Evolutionary conservation across 2,888 invertebrate species (phyloP).

Genomic region (Atrina japonica): DNA sequence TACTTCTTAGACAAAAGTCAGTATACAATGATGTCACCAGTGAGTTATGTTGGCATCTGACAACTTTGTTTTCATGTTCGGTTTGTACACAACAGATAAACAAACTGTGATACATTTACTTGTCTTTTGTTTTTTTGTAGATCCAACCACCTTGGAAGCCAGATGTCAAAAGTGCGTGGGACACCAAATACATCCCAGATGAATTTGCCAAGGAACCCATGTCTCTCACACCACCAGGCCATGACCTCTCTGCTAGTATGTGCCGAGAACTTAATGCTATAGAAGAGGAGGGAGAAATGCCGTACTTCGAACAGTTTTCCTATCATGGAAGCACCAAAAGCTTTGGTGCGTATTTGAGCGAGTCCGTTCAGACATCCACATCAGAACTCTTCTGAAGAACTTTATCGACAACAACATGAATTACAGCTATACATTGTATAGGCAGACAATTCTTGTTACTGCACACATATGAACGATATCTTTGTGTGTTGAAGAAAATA

Average conservation of each 20-base stretch:
- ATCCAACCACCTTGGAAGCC: conserved; percentile 88
- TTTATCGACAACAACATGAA: too few species aligned
- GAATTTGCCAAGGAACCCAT: conserved; percentile 88
- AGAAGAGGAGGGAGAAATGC: conserved; percentile 85
- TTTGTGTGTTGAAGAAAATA: too few species aligned
- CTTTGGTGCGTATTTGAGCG: conserved; percentile 71
- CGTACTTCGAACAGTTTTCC: conserved; percentile 90
- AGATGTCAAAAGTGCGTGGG: conserved; percentile 93
- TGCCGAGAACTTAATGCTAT: conserved; percentile 63
- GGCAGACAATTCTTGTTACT: too few species aligned
- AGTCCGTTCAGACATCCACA: conserved; percentile 47
- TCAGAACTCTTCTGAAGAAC: conserved; percentile 35
- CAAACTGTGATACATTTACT: not conserved
- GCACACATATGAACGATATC: too few species aligned
- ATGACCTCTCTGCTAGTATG: conserved; percentile 44
- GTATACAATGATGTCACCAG: too few species aligned
- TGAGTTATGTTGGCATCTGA: too few species aligned
- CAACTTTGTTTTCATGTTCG: too few species aligned
- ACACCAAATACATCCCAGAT: conserved; percentile 83
- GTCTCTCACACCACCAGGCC: conserved; percentile 93
- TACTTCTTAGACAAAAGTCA: too few species aligned
- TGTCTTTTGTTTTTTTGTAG: conserved; percentile 80
- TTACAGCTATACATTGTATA: too few species aligned
- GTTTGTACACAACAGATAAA: too few species aligned
- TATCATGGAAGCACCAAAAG: conserved; percentile 81